phyloP scores from a whole-genome alignment of 2,113 vertebrate genomes.

The Sclerurus mexicanus region DNA sequence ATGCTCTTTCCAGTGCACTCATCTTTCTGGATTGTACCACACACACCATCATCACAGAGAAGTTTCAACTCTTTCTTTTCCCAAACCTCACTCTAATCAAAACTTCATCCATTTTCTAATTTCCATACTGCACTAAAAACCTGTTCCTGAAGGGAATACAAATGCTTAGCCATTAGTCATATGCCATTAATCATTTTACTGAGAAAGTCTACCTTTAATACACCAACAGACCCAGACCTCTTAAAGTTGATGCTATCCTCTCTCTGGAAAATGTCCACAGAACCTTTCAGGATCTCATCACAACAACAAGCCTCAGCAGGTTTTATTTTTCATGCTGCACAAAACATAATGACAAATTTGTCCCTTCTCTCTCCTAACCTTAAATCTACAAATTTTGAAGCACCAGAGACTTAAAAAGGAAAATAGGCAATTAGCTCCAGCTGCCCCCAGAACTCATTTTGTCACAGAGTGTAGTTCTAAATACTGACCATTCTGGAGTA shows the following conservation, averaged over 20 bases:
- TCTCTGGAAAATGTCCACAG: not conserved
- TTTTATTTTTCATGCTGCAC: not conserved
- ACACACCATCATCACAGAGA: not conserved
- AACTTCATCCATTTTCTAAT: not conserved
- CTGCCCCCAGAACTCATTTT: not conserved
- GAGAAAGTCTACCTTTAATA: not conserved
- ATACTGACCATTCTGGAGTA: not conserved
- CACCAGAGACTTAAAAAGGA: not conserved
- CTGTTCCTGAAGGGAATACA: not conserved
- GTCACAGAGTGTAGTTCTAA: not conserved
- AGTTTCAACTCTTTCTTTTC: not conserved
- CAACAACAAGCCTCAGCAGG: not conserved
- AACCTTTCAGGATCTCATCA: not conserved
- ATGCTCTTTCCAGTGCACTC: not conserved
- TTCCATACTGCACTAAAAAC: not conserved
- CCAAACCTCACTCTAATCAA: not conserved
- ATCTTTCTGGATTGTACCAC: not conserved
- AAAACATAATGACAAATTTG: not conserved
- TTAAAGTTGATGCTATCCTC: not conserved
- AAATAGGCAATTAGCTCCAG: not conserved
- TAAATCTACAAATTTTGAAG: not conserved
- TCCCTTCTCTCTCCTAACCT: not conserved
- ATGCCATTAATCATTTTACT: not conserved
- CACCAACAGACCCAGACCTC: not conserved
- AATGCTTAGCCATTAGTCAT: not conserved